Evolutionary conservation across 2,888 invertebrate genomes (phyloP).

Genomic region (Resseliella maxima): DNA sequence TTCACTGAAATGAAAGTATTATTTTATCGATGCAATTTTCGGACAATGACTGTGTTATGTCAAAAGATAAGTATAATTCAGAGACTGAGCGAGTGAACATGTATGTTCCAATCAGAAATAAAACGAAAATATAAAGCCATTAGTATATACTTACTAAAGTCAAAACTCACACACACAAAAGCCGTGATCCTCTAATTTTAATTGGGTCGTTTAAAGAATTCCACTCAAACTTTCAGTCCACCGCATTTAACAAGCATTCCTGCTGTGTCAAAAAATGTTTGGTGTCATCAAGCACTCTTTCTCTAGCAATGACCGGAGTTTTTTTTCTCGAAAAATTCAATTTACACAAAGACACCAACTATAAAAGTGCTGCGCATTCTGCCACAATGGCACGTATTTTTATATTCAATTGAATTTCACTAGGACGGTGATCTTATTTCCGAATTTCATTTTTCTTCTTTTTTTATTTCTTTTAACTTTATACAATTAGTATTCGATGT

Average conservation of each 20-base stretch:
- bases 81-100: no score
- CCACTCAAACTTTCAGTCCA: neutral
- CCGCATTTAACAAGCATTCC: slow-evolving; percentile 31
- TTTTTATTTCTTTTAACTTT: neutral
- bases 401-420: slow-evolving; percentile 48
- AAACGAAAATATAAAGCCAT: neutral
- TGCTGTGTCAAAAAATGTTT: slow-evolving; percentile 1
- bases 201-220: neutral
- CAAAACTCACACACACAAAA: neutral
- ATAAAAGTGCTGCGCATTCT: neutral
- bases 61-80: no score
- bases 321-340: neutral
- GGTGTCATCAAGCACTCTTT: slow-evolving; percentile 24
- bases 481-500: slow-evolving; percentile 34
- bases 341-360: neutral
- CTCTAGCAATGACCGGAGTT: neutral
- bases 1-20: no score
- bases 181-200: neutral
- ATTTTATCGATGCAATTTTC: no score
- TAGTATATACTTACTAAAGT: neutral
- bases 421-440: slow-evolving; percentile 9
- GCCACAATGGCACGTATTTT: neutral
- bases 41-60: no score
- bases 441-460: slow-evolving; percentile 16
- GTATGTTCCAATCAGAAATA: no score